Evolutionary conservation across 2,113 vertebrate genomes (phyloP).

Genomic region (Nymphicus hollandicus): DNA sequence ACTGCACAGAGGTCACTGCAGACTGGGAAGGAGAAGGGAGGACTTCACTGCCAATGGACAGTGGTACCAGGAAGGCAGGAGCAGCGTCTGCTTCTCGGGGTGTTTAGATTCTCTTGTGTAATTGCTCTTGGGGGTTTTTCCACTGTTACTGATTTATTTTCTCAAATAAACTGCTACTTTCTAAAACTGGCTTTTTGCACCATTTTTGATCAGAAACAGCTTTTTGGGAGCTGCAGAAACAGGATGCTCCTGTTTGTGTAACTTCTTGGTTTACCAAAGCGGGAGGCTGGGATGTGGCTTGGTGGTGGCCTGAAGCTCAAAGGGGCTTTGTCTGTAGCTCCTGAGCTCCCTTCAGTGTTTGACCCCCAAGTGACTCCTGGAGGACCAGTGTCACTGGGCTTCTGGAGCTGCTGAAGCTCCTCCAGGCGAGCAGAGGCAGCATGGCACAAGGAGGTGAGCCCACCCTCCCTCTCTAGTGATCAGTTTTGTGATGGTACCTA

Average conservation of each 20-base stretch:
- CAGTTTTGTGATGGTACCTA: background rate
- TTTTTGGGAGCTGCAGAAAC: background rate
- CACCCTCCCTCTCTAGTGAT: background rate
- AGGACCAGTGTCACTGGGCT: background rate
- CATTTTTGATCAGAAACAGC: conserved; percentile 9
- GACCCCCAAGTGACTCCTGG: background rate
- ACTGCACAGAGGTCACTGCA: background rate
- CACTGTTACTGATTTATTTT: conserved; percentile 66
- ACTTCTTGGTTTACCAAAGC: background rate
- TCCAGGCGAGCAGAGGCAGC: background rate
- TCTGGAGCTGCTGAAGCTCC: background rate
- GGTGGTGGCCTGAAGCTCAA: background rate
- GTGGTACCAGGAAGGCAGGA: conserved; percentile 2
- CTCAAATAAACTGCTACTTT: conserved; percentile 79
- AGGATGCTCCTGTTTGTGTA: background rate
- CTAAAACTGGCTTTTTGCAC: conserved; percentile 43
- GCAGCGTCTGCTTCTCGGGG: background rate
- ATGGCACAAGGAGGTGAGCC: background rate
- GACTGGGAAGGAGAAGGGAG: background rate
- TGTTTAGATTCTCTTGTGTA: conserved; percentile 46
- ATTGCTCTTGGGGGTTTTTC: conserved; percentile 47
- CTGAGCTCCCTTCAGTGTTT: background rate
- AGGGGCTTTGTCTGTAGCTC: background rate
- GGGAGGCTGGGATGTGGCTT: background rate
- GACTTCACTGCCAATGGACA: background rate